Percentiles rank a stretch among this genome's conserved stretches.
These are phyloP conservation scores for Solenopsis invicta DNA, from an alignment of 1,140 invertebrate species.

Conservation along the genomic window DNA sequence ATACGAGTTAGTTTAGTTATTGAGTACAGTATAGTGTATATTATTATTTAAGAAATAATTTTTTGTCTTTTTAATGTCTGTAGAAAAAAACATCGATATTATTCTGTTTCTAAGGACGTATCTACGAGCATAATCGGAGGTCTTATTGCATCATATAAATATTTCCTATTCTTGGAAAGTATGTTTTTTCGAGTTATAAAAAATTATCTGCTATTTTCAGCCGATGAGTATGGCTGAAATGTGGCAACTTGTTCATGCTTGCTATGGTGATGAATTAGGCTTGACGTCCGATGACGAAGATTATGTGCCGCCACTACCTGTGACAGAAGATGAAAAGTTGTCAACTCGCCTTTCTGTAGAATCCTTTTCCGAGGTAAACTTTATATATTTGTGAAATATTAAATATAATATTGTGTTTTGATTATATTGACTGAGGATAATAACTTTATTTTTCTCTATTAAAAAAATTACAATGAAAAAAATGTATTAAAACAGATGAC, in stretches of 20 bases:
- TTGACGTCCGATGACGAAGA: conserved; percentile 97
- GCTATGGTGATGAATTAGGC: conserved; percentile 97
- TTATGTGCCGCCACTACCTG: conserved; percentile 89
- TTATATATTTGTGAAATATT: conserved; percentile 10
- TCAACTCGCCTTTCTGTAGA: conserved; percentile 87
- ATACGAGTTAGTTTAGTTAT: neutral
- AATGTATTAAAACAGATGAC: neutral
- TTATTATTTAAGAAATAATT: neutral
- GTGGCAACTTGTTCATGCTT: conserved; percentile 95
- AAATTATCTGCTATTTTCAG: conserved; percentile 82
- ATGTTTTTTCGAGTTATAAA: conserved; percentile 7
- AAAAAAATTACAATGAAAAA: neutral
- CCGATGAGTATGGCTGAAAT: conserved; percentile 95
- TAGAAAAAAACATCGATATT: neutral
- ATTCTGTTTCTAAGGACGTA: neutral
- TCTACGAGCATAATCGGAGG: neutral
- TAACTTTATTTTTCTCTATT: neutral
- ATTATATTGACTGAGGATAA: neutral
- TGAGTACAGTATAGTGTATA: neutral
- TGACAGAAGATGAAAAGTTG: conserved; percentile 87
- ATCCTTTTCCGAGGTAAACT: conserved; percentile 87
- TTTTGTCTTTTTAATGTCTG: neutral
- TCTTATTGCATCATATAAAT: neutral
- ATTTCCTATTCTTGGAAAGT: neutral
- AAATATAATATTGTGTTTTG: neutral